Base-by-base conservation (phyloP, 2,888 invertebrate species). In the Kuschelorhynchus macadamiae region DNA sequence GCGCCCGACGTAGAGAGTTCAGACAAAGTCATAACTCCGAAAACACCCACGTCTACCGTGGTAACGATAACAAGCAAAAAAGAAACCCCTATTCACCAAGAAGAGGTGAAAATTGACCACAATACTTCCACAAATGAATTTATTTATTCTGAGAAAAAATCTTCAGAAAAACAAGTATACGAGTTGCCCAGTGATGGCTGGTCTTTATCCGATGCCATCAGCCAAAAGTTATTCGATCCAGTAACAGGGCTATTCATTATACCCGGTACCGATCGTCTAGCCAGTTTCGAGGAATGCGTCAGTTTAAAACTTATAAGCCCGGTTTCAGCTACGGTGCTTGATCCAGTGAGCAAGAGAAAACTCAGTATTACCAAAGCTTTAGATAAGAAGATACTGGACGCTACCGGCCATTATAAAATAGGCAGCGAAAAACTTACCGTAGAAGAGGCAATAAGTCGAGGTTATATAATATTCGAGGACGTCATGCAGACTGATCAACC, bases 211-310 rank as follows among this genome's bases (percentile, higher is more conserved):
- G 93, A 95, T 76, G 96, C 96, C 1, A 94, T 97, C 71, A 87
- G 91, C 39, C 90, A 91, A 79, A 91, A 90, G 59, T 83, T 95
- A 1, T 93, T 97, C 75, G 93, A 97, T 82, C 92, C 96, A 0
- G 85, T 88, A 0, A 90, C 89, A 0, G 97, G 98, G 1, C 85
- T 93, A 32, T 95, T 97, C 76, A 89, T 91, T 12, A 93, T 97
- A 71, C 94, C 94, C 1, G 92, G 92, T 11, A 95, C 96, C 4
- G 95, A 96, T 80, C 87, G 94, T 73, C 85, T 92, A 59, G 89
- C 95, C 44, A 91, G 92, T 67, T 91, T 97, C 74, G 91, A 93
- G 81, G 96, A 97, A 82, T 95, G 97, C 74, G 86, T 98, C 42
- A 90, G 91, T 76, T 86, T 95, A 67, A 91, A 93, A 79, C 90